phyloP scores from a whole-genome alignment of 35 echinoderm and acorn worm species.

The Ophioderma brevispina region DNA sequence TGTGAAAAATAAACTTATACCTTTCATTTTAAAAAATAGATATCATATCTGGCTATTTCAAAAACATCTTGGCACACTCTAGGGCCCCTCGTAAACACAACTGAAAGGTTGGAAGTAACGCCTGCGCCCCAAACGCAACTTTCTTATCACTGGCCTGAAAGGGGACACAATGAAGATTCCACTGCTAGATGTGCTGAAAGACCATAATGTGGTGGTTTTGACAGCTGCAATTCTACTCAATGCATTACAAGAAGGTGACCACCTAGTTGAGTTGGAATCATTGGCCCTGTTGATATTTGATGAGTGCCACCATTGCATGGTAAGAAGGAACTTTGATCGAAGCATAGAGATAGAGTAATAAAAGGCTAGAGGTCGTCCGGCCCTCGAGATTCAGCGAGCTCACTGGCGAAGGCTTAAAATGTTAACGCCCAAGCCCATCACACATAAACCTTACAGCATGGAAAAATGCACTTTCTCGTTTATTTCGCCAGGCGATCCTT shows the following conservation, averaged over 20 bases:
- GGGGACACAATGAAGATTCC: not conserved
- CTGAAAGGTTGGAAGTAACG: not conserved
- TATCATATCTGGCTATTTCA: too few species aligned
- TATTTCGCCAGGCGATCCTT: too few species aligned
- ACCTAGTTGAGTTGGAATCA: not conserved
- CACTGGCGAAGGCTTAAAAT: too few species aligned
- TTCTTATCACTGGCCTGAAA: not conserved
- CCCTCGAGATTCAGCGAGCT: too few species aligned
- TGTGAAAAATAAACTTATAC: too few species aligned
- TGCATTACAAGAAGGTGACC: not conserved
- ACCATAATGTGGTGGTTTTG: not conserved
- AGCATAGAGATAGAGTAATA: not conserved
- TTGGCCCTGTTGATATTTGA: not conserved
- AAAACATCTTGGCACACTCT: too few species aligned
- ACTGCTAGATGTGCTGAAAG: not conserved
- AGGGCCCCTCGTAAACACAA: not conserved
- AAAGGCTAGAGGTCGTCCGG: not conserved
- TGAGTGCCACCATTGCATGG: not conserved
- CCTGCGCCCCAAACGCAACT: not conserved
- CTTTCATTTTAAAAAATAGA: too few species aligned
- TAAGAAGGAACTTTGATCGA: not conserved
- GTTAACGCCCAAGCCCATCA: too few species aligned
- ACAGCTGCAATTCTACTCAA: not conserved
- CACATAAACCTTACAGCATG: too few species aligned
- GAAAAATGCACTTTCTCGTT: too few species aligned